Conservation (phyloP, 1,140 invertebrate species). For the Drosophila miranda region DNA sequence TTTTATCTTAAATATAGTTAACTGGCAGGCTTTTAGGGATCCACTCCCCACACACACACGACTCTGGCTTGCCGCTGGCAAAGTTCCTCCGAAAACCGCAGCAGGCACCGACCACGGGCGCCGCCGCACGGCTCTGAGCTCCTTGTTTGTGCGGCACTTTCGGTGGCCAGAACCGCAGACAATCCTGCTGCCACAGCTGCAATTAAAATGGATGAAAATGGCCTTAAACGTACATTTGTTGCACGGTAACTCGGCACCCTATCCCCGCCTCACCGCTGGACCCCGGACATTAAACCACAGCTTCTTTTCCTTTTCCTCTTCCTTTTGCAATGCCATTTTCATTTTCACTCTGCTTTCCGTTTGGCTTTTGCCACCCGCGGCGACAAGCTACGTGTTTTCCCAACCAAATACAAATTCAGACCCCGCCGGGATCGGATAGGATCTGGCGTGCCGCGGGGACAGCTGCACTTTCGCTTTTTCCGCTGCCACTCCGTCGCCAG, state of each 20-base stretch:
- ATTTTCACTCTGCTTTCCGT: slow-evolving; percentile 25
- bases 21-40: slow-evolving; percentile 21
- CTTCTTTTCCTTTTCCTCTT: slow-evolving; percentile 13
- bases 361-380: slow-evolving; percentile 18
- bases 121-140: slow-evolving; percentile 4
- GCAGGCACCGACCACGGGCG: slow-evolving; percentile 7
- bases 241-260: slow-evolving; percentile 12
- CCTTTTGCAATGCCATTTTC: slow-evolving; percentile 10
- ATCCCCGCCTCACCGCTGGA: not conserved
- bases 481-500: not conserved
- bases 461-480: slow-evolving; percentile 14
- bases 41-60: not conserved
- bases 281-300: too few relatives aligned
- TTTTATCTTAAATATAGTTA: slow-evolving; percentile 58
- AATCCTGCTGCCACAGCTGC: slow-evolving; percentile 41
- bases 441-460: not conserved
- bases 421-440: too few relatives aligned
- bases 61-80: slow-evolving; percentile 7
- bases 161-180: slow-evolving; percentile 4
- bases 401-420: slow-evolving; percentile 18
- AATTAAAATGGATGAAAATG: slow-evolving; percentile 68
- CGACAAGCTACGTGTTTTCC: slow-evolving; percentile 29
- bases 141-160: slow-evolving; percentile 42
- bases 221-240: slow-evolving; percentile 52
- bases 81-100: slow-evolving; percentile 12